These are phyloP conservation scores for Rhopalosiphum padi DNA, from an alignment of 1,140 invertebrate species.

Conservation along the genomic window DNA sequence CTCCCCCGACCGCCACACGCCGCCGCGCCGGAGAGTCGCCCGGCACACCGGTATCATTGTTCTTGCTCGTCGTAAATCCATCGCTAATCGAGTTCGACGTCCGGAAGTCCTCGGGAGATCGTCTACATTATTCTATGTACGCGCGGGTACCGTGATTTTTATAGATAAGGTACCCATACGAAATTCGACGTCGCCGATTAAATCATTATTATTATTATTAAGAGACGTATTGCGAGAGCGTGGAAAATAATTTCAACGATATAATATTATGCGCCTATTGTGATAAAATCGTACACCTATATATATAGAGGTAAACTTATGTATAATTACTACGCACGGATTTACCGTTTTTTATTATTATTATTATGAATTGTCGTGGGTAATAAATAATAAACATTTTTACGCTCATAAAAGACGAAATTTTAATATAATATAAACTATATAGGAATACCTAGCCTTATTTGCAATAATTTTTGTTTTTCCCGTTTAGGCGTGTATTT, in stretches of 20 bases:
- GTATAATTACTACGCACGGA: neutral
- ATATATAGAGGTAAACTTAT: neutral
- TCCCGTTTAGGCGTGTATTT: too few species aligned
- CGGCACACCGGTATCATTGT: slow-evolving; percentile 27
- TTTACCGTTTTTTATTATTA: neutral
- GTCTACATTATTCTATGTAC: neutral
- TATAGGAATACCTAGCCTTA: neutral
- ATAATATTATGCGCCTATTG: slow-evolving; percentile 2
- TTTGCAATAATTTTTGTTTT: neutral
- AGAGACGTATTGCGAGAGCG: neutral
- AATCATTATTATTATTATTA: neutral
- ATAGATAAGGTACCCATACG: neutral
- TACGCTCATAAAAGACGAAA: neutral
- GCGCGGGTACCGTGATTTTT: neutral
- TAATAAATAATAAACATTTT: neutral
- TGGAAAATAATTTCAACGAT: neutral
- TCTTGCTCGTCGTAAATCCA: slow-evolving; percentile 40
- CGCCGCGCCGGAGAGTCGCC: neutral
- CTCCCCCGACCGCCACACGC: neutral
- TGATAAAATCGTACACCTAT: neutral
- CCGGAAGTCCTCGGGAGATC: slow-evolving; percentile 32
- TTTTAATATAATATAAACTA: neutral
- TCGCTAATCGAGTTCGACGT: slow-evolving; percentile 52
- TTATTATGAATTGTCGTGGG: neutral
- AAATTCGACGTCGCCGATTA: neutral